These are phyloP conservation scores for Lordiphosa clarofinis DNA, from an alignment of 1,140 invertebrate species.

Conservation along the genomic window DNA sequence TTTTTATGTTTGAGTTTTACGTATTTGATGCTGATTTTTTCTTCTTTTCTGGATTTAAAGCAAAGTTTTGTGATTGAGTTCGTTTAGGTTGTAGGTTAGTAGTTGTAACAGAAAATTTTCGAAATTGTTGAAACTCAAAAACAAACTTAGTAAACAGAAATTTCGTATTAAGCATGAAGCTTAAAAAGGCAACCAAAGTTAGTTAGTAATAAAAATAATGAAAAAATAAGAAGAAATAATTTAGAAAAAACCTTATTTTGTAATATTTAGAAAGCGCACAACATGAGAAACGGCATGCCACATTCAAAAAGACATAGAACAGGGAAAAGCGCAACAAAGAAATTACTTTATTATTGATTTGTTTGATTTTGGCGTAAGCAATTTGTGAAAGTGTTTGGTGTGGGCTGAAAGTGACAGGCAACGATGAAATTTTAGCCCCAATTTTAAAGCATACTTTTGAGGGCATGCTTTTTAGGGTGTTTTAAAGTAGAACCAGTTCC, in stretches of 20 bases:
- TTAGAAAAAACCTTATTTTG: constrained; percentile 9
- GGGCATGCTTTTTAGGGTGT: too few species aligned
- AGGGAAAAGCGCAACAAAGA: constrained; percentile 35
- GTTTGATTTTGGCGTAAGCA: too few species aligned
- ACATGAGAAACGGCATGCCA: constrained; percentile 54
- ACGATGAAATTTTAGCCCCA: too few species aligned
- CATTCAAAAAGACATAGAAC: constrained; percentile 44
- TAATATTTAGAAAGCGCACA: constrained; percentile 50
- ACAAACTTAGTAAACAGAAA: constrained; percentile 11
- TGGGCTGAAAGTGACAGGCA: too few species aligned
- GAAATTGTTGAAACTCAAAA: constrained; percentile 24
- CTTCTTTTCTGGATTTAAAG: constrained; percentile 41
- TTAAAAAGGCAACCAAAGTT: constrained; percentile 61
- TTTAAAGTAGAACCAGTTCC: too few species aligned
- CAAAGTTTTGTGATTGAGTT: constrained; percentile 67
- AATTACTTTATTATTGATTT: constrained; percentile 22
- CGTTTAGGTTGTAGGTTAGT: constrained; percentile 49
- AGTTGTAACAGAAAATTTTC: constrained; percentile 55
- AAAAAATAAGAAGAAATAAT: constrained; percentile 27
- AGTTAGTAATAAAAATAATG: constrained; percentile 62
- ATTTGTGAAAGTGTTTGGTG: too few species aligned
- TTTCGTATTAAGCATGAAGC: constrained; percentile 64
- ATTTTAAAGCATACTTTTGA: too few species aligned
- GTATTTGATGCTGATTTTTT: constrained; percentile 37
- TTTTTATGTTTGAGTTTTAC: constrained; percentile 49